Conservation (phyloP, 1,140 invertebrate species). For the Drosophila arawakana region DNA sequence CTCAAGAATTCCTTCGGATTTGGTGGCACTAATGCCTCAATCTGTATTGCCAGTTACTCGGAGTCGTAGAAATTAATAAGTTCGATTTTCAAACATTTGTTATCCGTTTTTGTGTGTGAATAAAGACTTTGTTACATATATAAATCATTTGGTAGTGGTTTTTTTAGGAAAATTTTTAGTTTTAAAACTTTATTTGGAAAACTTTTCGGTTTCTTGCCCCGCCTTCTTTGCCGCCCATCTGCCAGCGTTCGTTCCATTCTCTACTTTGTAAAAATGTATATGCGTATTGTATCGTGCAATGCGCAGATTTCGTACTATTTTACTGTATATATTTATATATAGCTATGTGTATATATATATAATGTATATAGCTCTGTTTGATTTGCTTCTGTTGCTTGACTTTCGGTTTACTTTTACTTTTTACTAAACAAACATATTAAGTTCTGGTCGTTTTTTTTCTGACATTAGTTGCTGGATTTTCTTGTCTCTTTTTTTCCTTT, state of each 20-base stretch:
- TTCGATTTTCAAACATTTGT: slow-evolving; percentile 30
- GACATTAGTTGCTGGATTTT: slow-evolving; percentile 54
- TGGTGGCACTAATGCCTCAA: slow-evolving; percentile 97
- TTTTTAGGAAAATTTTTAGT: slow-evolving; percentile 81
- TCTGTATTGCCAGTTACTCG: slow-evolving; percentile 88
- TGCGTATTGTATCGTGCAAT: slow-evolving; percentile 60
- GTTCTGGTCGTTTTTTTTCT: slow-evolving; percentile 49
- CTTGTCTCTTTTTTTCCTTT: slow-evolving; percentile 41
- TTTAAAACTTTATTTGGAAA: slow-evolving; percentile 84
- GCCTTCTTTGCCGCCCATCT: slow-evolving; percentile 32
- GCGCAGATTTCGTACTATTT: slow-evolving; percentile 66
- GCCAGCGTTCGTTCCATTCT: slow-evolving; percentile 27
- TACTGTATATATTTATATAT: slow-evolving; percentile 60
- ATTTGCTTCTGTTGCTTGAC: slow-evolving; percentile 79
- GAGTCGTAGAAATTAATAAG: not conserved
- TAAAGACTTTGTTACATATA: slow-evolving; percentile 55
- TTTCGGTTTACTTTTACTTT: slow-evolving; percentile 46
- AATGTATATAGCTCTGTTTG: slow-evolving; percentile 81
- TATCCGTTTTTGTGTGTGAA: slow-evolving; percentile 41
- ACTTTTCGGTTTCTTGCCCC: slow-evolving; percentile 70
- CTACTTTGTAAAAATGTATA: slow-evolving; percentile 75
- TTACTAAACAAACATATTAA: slow-evolving; percentile 30
- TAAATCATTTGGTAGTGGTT: slow-evolving; percentile 23
- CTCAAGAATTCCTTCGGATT: slow-evolving; percentile 99
- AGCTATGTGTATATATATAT: slow-evolving; percentile 69